phyloP scores from a whole-genome alignment of 2,888 invertebrate species.

The Microctonus brassicae region DNA sequence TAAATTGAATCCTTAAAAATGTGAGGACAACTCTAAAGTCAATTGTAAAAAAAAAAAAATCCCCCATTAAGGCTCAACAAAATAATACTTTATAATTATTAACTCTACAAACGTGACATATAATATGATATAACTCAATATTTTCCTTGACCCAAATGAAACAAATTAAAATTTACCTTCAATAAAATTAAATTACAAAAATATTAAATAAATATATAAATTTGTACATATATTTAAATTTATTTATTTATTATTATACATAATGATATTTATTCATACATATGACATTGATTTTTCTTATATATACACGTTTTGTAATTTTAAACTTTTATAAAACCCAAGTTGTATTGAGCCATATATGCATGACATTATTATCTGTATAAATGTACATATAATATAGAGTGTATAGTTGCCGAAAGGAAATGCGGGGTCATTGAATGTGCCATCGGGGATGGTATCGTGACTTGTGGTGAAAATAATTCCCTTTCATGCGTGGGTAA shows the following conservation, averaged over 20 bases:
- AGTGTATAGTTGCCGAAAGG: neutral
- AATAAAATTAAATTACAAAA: too few species aligned
- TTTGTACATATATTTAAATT: too few species aligned
- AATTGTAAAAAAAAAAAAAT: neutral
- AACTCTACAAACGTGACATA: neutral
- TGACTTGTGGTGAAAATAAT: slow-evolving; percentile 5
- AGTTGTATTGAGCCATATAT: too few species aligned
- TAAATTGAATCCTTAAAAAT: slow-evolving; percentile 67
- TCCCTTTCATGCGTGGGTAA: slow-evolving; percentile 36
- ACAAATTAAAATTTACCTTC: neutral
- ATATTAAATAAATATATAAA: too few species aligned
- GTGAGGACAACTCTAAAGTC: slow-evolving; percentile 33
- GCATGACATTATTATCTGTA: too few species aligned
- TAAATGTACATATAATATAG: neutral
- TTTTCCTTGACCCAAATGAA: neutral
- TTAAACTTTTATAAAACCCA: too few species aligned
- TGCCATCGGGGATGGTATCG: neutral
- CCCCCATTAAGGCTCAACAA: slow-evolving; percentile 52
- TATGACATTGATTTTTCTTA: too few species aligned
- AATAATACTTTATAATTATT: slow-evolving; percentile 50
- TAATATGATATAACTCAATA: neutral
- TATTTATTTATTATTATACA: too few species aligned
- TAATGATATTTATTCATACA: too few species aligned
- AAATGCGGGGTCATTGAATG: slow-evolving; percentile 2
- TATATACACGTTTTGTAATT: too few species aligned